phyloP scores from a whole-genome alignment of 1,140 invertebrate species.

The Periplaneta americana region DNA sequence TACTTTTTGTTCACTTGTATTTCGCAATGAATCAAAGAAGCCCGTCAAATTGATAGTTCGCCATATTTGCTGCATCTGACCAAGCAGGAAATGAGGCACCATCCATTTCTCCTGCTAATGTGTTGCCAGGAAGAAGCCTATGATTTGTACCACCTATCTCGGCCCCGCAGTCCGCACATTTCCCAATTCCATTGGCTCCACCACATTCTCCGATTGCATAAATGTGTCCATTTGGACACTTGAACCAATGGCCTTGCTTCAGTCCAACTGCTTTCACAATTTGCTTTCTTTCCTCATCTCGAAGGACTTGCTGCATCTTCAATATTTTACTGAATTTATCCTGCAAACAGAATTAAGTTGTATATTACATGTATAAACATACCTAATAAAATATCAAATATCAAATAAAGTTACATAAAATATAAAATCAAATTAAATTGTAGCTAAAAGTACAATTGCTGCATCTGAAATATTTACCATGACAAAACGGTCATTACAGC shows the following conservation, averaged over 20 bases:
- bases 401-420: no score
- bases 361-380: no score
- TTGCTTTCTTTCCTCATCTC: conserved; percentile 45
- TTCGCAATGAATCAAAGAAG: no score
- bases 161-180: conserved; percentile 55
- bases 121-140: conserved; percentile 42
- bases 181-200: conserved; percentile 50
- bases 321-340: neutral
- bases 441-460: no score
- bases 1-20: no score
- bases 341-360: no score
- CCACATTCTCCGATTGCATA: conserved; percentile 69
- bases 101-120: conserved; percentile 53
- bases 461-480: no score
- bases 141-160: conserved; percentile 57
- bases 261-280: conserved; percentile 57
- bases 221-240: conserved; percentile 67
- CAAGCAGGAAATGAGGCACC: conserved; percentile 33
- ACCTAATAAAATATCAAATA: no score
- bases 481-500: no score
- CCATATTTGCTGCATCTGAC: neutral
- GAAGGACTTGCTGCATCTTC: conserved; percentile 27
- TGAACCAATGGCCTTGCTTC: conserved; percentile 62
- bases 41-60: no score
- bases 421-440: no score